Conservation (phyloP, 2,888 invertebrate species). For the Philopedon plagiatum region DNA sequence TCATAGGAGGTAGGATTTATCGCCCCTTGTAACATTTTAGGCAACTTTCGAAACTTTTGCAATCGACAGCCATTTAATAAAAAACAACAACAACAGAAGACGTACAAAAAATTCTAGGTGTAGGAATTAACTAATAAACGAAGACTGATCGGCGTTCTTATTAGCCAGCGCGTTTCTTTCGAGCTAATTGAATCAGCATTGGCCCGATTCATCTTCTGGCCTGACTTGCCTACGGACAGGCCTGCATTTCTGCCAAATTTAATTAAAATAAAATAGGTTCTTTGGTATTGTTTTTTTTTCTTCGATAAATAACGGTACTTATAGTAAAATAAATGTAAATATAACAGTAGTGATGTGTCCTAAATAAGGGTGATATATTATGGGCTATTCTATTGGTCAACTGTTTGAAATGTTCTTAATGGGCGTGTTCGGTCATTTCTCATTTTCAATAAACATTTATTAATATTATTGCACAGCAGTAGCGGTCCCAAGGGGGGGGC, state of each 20-base stretch:
- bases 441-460: too few species aligned
- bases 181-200: constrained; percentile 62
- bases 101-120: constrained; percentile 1
- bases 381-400: too few species aligned
- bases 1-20: too few species aligned
- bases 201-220: constrained; percentile 64
- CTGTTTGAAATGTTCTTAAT: too few species aligned
- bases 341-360: too few species aligned
- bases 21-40: too few species aligned
- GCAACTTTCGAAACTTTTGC: neutral
- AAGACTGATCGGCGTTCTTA: constrained; percentile 66
- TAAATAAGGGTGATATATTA: too few species aligned
- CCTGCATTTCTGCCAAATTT: constrained; percentile 41
- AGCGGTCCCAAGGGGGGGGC: too few species aligned
- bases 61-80: neutral
- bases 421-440: too few species aligned
- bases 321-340: neutral
- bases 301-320: neutral
- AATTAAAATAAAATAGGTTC: constrained; percentile 41
- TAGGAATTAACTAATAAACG: constrained; percentile 56
- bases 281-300: neutral
- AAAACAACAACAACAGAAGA: neutral
- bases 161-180: constrained; percentile 62
- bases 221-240: constrained; percentile 49
- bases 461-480: too few species aligned